Base-by-base conservation (phyloP, 2,888 invertebrate species). In the Sphinx pinastri region DNA sequence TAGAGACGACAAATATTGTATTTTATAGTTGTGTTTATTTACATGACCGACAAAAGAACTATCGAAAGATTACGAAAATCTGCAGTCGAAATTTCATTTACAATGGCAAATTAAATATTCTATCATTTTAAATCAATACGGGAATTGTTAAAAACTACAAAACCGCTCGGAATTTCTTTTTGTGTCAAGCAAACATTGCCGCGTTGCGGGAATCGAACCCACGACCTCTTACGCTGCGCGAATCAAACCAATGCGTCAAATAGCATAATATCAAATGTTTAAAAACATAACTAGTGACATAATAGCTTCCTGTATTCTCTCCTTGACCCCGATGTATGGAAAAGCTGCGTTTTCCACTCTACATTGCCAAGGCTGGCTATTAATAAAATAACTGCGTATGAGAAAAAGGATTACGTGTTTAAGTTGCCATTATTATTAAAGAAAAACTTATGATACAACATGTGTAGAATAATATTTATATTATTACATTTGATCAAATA, bases 401-500 rank as follows among this genome's bases (percentile, higher is more conserved):
- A 38, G 38, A 38, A 38, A 25, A 38, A 38, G 38, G 8, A 2
- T 38, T 38, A 38, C 38, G 38, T 38, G 38, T 38, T 38, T 38
- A 5, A 2, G 4, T 38, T 38, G 2, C 25, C 1, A 38, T 38
- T 38, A 38, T 38, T 38, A 38, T 38, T 38, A 7, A 8, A 38
- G 5, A 38, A 5, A 38, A 38, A 38, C 38, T 38, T 38, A 38
- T 8, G 38, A 38, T 38, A 38, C 8, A 38, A 38, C 25, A 38
- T 38, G 3, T 38, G 38, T 38, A 49, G 47, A 68, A 47, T 2
- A 57, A 49, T 58, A 10, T 25, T 5, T 14, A 25, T 47, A 68
- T 45, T 49, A 38, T 16, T 38, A 38, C 6, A 38, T 69, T 69
- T 69, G 63, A 47, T 45, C 69, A 63, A 68, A 69, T 45, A 69